Conservation (phyloP, 30 jellyfish, hydroid and myxozoan genomes). For the Hydra vulgaris region DNA sequence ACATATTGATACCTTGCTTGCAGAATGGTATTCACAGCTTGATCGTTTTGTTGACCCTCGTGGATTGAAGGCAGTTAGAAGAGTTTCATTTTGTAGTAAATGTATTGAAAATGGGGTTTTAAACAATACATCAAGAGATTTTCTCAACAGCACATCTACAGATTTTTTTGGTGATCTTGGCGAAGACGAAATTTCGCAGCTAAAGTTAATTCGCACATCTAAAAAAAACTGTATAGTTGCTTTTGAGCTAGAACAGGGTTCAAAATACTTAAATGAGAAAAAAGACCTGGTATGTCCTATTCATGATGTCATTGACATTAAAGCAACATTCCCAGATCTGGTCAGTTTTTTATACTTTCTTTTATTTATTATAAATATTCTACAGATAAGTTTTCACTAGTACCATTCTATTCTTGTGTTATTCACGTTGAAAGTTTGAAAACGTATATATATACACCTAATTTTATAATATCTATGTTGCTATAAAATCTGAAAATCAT, state of each 20-base stretch:
- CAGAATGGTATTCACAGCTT: constrained; percentile 71
- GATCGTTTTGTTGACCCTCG: constrained; percentile 37
- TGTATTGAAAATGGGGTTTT: constrained; percentile 35
- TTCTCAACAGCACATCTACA: background rate
- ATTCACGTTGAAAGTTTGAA: too few species aligned
- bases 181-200: constrained; percentile 7
- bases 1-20: constrained; percentile 66
- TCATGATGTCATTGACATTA: constrained; percentile 43
- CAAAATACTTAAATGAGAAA: constrained; percentile 29
- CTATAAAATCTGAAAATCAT: too few species aligned
- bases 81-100: constrained; percentile 65
- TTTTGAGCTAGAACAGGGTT: constrained; percentile 64
- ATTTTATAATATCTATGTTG: too few species aligned
- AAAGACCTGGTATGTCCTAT: constrained; percentile 38
- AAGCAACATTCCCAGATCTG: constrained; percentile 68
- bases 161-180: background rate
- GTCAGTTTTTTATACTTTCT: constrained; percentile 49
- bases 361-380: too few species aligned
- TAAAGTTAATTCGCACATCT: background rate
- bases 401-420: too few species aligned
- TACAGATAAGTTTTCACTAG: too few species aligned
- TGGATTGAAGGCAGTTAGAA: constrained; percentile 37
- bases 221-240: constrained; percentile 22
- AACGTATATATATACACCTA: too few species aligned
- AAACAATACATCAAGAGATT: background rate